These are phyloP conservation scores for Sciurus vulgaris DNA, from an alignment of 2,797 vertebrate genomes.

Conservation along the genomic window DNA sequence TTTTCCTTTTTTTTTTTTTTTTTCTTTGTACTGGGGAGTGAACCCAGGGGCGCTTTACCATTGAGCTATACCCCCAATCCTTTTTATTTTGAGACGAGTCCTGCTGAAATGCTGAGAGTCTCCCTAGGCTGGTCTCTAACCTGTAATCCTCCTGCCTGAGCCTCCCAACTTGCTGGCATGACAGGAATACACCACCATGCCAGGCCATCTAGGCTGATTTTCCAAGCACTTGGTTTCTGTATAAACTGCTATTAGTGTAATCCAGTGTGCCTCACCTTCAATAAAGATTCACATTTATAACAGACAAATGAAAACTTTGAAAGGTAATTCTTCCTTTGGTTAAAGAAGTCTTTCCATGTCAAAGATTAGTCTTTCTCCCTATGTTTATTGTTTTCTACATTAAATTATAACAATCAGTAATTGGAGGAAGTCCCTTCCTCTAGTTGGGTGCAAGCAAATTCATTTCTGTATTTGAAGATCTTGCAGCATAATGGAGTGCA, in stretches of 20 bases:
- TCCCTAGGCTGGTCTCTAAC: no score
- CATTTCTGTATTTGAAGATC: background rate
- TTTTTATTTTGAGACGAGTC: no score
- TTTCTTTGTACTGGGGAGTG: no score
- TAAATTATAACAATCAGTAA: background rate
- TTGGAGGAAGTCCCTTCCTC: no score
- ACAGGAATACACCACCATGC: no score
- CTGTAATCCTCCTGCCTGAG: no score
- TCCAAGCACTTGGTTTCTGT: constrained; percentile 34
- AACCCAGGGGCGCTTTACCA: no score
- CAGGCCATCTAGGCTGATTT: background rate
- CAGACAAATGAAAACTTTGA: background rate
- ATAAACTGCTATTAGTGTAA: background rate
- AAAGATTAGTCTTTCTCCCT: background rate
- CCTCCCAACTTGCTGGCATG: no score
- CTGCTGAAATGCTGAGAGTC: no score
- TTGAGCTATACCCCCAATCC: no score
- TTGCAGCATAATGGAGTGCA: background rate
- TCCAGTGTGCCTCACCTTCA: background rate
- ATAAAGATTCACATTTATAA: constrained; percentile 42
- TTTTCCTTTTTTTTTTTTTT: no score
- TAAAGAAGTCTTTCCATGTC: background rate
- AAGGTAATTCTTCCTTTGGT: constrained; percentile 30
- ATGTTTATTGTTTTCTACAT: background rate
- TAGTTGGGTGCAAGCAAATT: background rate